A percentile compares a stretch with the other conserved stretches of the same genome.
phyloP scores from a whole-genome alignment of 2,113 vertebrate species.

The Pterocles burchelli region DNA sequence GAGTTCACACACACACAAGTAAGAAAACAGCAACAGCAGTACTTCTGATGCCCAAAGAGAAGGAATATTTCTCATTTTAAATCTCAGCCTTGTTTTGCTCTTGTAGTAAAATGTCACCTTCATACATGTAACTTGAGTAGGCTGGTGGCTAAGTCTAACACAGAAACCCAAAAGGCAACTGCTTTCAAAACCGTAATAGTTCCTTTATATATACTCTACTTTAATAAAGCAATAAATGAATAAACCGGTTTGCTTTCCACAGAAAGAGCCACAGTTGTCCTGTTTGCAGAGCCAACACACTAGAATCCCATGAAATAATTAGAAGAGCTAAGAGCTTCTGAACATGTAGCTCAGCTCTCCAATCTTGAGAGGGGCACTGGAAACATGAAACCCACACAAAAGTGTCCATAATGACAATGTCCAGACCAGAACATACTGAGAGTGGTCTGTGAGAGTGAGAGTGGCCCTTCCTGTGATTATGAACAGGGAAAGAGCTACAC shows the following conservation, averaged over 20 bases:
- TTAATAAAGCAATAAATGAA: background rate
- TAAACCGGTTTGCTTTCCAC: background rate
- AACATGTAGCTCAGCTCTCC: background rate
- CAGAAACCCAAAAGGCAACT: background rate
- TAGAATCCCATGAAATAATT: background rate
- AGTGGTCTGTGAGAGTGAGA: background rate
- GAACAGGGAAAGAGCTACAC: background rate
- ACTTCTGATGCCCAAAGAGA: background rate
- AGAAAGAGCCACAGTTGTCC: background rate
- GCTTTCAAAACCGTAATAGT: background rate
- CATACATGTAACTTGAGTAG: background rate
- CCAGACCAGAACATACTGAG: background rate
- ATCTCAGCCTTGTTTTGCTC: background rate
- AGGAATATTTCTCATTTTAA: background rate
- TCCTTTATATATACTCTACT: background rate
- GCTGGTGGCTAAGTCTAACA: background rate
- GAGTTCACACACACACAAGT: background rate
- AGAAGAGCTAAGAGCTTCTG: background rate
- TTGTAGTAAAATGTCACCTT: background rate
- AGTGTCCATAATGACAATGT: background rate
- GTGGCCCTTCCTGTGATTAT: background rate
- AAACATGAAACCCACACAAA: background rate
- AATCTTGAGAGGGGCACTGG: background rate
- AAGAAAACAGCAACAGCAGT: background rate
- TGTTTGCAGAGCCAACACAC: background rate